Evolutionary conservation across 2,888 invertebrate species (phyloP).

Genomic region (Patella ulyssiponensis): DNA sequence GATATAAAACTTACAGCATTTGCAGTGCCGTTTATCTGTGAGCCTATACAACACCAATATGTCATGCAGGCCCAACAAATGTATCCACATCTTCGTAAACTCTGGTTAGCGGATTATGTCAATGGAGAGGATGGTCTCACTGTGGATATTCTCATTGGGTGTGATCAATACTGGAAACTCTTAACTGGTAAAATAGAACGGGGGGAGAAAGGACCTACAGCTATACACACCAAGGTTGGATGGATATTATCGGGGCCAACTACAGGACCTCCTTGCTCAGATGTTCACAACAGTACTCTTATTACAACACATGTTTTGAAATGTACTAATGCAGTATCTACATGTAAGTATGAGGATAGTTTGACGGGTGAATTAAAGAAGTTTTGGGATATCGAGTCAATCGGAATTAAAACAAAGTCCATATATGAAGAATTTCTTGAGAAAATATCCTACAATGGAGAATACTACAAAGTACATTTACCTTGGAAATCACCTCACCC

Average conservation of each 20-base stretch:
- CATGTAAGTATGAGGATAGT: neutral
- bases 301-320: neutral
- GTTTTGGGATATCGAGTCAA: neutral
- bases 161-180: neutral
- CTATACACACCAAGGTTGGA: slow-evolving; percentile 2
- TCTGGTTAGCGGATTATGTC: neutral
- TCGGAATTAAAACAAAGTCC: neutral
- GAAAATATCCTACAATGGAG: neutral
- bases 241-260: neutral
- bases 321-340: neutral
- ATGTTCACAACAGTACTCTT: neutral
- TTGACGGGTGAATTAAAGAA: neutral
- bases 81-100: neutral
- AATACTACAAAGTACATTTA: neutral
- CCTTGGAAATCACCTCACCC: neutral
- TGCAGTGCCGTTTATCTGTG: neutral
- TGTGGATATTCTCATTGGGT: neutral
- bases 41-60: neutral
- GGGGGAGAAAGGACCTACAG: neutral
- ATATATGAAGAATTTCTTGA: slow-evolving; percentile 2
- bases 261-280: neutral
- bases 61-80: neutral
- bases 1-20: neutral
- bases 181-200: neutral
- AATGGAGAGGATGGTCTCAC: neutral